Base-by-base conservation (phyloP, 2,113 vertebrate genomes). In the Gobiocypris rarus region DNA sequence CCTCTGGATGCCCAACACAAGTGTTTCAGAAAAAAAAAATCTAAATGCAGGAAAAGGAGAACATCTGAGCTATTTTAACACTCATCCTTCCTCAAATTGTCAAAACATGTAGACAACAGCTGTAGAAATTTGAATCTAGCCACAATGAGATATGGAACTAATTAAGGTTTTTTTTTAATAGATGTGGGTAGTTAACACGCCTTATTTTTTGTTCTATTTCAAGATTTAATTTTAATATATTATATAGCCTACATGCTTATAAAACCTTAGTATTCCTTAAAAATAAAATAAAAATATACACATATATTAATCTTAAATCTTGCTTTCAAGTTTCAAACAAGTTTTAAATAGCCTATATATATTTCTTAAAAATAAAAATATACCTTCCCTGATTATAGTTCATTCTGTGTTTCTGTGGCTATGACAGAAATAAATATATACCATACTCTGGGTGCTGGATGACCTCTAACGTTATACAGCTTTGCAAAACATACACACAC, bases 391-490 rank as follows among this genome's bases (percentile, higher is more conserved):
- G 58, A 65, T 75, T 26, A 83, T 52, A 83, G 56, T n/a, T 75
- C 1, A 83, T 63, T 17, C 9, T 83, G 56, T 48, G 67, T 71
- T 81, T 59, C 11, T 69, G 70, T 48, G 69, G 17, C 56, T 59
- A 58, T 58, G 67, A 59, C 81, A 71, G 5, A 82, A 50, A 58
- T n/a, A 83, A 52, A 31, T 74, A 77, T 50, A 76, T 28, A 63
- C 1, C 3, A 59, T 31, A 22, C 15, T 54, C 50, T 26, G n/a
- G 5, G 76, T 74, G 65, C 69, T 48, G 67, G 1, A 73, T 38
- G 34, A 70, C 61, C 74, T 79, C 45, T 79, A n/a, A n/a, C n/a
- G n/a, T n/a, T n/a, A n/a, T n/a, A 50, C 63, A 54, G 77, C 81
- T 75, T 50, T 48, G 50, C 58, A 31, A 56, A 79, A 75, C 22